Conservation (phyloP, 2,797 vertebrate genomes). For the Aratinga solstitialis region DNA sequence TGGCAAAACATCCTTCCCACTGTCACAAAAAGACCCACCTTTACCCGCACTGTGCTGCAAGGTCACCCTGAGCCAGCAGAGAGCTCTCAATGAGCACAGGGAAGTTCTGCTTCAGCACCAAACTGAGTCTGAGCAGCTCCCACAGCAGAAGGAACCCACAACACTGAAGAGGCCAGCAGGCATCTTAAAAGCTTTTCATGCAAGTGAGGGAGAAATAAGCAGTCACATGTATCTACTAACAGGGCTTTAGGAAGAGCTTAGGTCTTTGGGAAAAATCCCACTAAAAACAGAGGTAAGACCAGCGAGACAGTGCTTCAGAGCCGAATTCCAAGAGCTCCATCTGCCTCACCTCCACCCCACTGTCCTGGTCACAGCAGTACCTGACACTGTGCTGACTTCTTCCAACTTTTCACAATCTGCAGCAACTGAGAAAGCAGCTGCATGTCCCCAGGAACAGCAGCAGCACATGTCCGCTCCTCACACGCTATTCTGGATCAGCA, state of each 20-base stretch:
- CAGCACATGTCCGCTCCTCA: not conserved
- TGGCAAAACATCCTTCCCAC: not conserved
- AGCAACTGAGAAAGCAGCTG: not conserved
- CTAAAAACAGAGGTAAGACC: not conserved
- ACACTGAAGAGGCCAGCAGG: not conserved
- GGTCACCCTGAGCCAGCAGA: not conserved
- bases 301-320: not conserved
- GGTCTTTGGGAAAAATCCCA: not conserved
- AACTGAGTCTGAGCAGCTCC: not conserved
- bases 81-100: rapidly evolving
- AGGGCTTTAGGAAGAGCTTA: not conserved
- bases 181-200: not conserved
- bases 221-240: not conserved
- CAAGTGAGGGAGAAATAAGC: not conserved
- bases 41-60: not conserved
- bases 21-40: not conserved
- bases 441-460: not conserved
- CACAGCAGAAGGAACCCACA: not conserved
- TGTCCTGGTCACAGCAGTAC: not conserved
- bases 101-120: not conserved
- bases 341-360: not conserved
- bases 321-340: not conserved
- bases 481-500: not conserved
- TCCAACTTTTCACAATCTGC: not conserved
- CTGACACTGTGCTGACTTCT: not conserved